Evolutionary conservation across 2,797 vertebrate species (phyloP), one percentile per base, ranked within the genome.

Genomic region (Macrochelys suwanniensis): DNA sequence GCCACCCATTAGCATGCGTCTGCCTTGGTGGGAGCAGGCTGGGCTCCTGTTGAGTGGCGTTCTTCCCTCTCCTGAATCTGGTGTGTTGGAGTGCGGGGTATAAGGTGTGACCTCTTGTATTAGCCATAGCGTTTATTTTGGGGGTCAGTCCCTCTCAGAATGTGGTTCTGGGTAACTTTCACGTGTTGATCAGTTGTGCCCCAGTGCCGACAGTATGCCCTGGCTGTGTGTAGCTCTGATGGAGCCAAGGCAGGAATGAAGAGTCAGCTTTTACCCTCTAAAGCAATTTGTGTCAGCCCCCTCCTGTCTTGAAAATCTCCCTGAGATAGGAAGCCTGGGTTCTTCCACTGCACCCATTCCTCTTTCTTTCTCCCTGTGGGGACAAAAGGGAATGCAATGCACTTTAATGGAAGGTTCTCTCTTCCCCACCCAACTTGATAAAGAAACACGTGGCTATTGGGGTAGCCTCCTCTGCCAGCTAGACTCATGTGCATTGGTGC

Each of bases 361-460:
- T 81, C 0, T 16, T 3, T 95, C 90, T 89, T 3, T 95, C 90
- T 89, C 85, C 90, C 90, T 93, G 31, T 88, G 91, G 96, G 0
- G 2, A 86, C 90, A 84, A 92, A 95, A 97, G 91, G 93, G 68
- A 94, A 95, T 5, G 37, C 0, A 0, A 93, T 95, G 95, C 97
- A 96, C 93, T 97, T 97, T 94, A 96, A 93, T 87, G 88, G 91
- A 94, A 96, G 90, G 91, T 54, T 89, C 77, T 82, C 71, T 89
- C 74, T 84, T 87, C 88, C 1, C 1, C 81, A 78, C 90, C 89
- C 49, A 0, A 1, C 56, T 82, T 74, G 45, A 88, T 76, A 76
- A n/a, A 80, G 53, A 74, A 82, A 76, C 28, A 54, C 74, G 51
- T 61, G 31, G 19, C 49, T 68, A 21, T 5, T 31, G 45, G 47